Base-by-base conservation (phyloP, 2,888 invertebrate genomes). In the Graphium colonna region DNA sequence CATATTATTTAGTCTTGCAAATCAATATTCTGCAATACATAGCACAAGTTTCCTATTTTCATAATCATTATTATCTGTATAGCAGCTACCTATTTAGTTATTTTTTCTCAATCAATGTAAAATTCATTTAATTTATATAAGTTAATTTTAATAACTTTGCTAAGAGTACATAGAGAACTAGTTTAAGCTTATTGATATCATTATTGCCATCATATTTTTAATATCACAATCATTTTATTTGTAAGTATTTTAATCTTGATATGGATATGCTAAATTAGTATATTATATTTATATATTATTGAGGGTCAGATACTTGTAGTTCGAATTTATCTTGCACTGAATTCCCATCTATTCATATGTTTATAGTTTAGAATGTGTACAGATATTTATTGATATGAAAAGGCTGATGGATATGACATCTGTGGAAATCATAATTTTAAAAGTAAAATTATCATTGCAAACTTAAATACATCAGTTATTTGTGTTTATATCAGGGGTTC, bases 301-400 rank as follows among this genome's bases (percentile, higher is more conserved):
- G 52, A 56, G 42, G 42, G 36, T 52, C 51, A 57, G 55, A 43
- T 52, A 45, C 44, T 55, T 46, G 53, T 38, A 55, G 39, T 45
- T 53, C 15, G 42, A 51, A 49, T 54, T 49, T 42, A 54, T 16
- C 31, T 61, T 52, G 65, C 64, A 68, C 60, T 64, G 58, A 60
- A 63, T 60, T 58, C 56, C 61, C 59, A 49, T 60, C 39, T 63
- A 57, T 61, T 55, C 64, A 60, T 64, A 62, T 54, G 59, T 68
- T 70, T 68, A 65, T 70, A 68, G 51, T 65, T 80, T 79, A 77
- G 73, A 63, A 65, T 71, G 70, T 86, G 84, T 85, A 86, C 79
- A 86, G 78, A 80, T 85, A 85, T 82, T 84, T 84, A 85, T 83
- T 83, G 68, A 77, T 69, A 60, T 55, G 61, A 62, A 63, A 78